Percentiles rank a stretch among this genome's conserved stretches.
Conservation (phyloP, 1,140 invertebrate species). For the Drosophila pseudoobscura region DNA sequence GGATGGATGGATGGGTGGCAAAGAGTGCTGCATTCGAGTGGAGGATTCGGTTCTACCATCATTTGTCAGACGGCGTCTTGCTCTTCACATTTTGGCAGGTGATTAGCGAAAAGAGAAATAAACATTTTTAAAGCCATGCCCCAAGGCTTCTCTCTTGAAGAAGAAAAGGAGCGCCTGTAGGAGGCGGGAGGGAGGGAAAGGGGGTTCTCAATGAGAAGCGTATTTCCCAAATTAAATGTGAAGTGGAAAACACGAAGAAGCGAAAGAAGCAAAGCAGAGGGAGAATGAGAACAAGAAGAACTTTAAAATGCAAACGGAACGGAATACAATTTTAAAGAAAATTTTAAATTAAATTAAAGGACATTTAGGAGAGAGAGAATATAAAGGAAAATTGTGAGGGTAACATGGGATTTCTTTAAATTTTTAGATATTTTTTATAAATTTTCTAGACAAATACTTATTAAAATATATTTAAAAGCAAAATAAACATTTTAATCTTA, state of each 20-base stretch:
- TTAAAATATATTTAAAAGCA: too few relatives aligned
- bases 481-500: too few relatives aligned
- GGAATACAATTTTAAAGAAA: slow-evolving; percentile 3
- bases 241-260: too few relatives aligned
- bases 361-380: too few relatives aligned
- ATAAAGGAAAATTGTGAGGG: too few relatives aligned
- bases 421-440: background rate
- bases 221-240: too few relatives aligned
- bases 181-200: background rate
- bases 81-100: slow-evolving; percentile 65
- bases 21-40: too few relatives aligned
- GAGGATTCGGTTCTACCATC: slow-evolving; percentile 33
- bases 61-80: slow-evolving; percentile 65
- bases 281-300: too few relatives aligned
- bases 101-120: slow-evolving; percentile 60
- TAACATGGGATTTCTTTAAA: background rate
- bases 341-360: background rate
- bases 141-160: background rate
- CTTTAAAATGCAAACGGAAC: slow-evolving; percentile 5
- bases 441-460: too few relatives aligned
- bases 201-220: background rate
- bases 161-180: too few relatives aligned
- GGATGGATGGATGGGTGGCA: background rate
- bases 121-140: slow-evolving; percentile 44
- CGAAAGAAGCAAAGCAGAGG: too few relatives aligned